These are phyloP conservation scores for Xestia rhomboidea DNA, from an alignment of 2,888 invertebrate genomes.

Conservation along the genomic window DNA sequence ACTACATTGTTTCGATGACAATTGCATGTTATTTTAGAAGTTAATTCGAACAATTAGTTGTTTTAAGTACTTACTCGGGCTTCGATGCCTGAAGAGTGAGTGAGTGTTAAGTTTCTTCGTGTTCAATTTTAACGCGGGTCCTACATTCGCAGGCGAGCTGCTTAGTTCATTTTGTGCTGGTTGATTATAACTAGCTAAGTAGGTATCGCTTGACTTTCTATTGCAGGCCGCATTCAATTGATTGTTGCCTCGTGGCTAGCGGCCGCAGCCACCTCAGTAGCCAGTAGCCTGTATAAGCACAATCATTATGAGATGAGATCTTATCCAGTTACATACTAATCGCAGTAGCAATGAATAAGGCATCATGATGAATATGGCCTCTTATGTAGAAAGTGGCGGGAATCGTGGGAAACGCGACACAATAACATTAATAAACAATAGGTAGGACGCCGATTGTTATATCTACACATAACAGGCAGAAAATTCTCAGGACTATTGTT, in stretches of 20 bases:
- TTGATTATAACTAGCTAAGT: constrained; percentile 59
- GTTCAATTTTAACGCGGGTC: constrained; percentile 38
- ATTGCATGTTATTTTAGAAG: constrained; percentile 37
- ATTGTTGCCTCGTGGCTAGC: constrained; percentile 60
- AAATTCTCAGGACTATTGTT: constrained; percentile 57
- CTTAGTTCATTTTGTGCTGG: constrained; percentile 42
- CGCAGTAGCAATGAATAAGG: constrained; percentile 48
- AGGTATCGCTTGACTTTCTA: constrained; percentile 64
- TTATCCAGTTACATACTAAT: constrained; percentile 60
- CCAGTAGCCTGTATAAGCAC: constrained; percentile 41
- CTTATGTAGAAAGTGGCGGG: constrained; percentile 59
- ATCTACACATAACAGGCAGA: constrained; percentile 37
- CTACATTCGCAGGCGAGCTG: constrained; percentile 32
- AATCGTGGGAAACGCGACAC: constrained; percentile 56
- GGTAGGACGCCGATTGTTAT: constrained; percentile 38
- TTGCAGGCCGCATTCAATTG: constrained; percentile 60
- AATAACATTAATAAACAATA: constrained; percentile 52
- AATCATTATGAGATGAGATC: constrained; percentile 65
- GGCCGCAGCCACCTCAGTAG: constrained; percentile 49
- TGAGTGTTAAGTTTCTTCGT: constrained; percentile 45
- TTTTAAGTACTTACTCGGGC: constrained; percentile 14
- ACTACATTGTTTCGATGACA: constrained; percentile 41
- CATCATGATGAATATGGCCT: constrained; percentile 35
- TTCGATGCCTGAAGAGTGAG: constrained; percentile 22
- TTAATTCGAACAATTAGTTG: constrained; percentile 36